Evolutionary conservation across 2,797 vertebrate genomes (phyloP), one percentile per base, ranked within the genome.

Genomic region (Smutsia gigantea): DNA sequence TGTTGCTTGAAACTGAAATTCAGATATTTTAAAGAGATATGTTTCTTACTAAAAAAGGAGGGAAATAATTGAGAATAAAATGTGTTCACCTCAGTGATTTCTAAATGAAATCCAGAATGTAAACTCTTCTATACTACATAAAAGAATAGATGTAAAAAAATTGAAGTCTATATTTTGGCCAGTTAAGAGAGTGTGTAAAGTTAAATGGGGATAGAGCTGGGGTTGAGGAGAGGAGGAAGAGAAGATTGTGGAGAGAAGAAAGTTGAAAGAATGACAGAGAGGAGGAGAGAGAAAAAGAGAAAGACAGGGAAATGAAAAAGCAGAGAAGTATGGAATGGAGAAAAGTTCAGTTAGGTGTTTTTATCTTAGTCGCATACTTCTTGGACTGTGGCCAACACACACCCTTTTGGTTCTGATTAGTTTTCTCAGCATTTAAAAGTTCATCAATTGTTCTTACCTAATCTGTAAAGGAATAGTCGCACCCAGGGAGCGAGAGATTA

Each of bases 361-460:
- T 96, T 91, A 91, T 95, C 57, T 34, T 74, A 39, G 59, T 72
- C 11, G 42, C 49, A 46, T 37, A 72, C 91, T 97, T 95, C 55
- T 93, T 87, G 93, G 86, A 25, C 46, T 12, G 7, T 17, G 82
- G 83, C 92, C 74, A 84, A 42, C 51, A 72, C 25, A 72, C n/a
- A 49, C 34, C 39, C 55, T 93, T 94, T 84, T 29, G 39, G 49
- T 83, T 95, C 59, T 91, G 91, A 94, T 94, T 95, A 89, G 79
- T 90, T 96, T 96, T 97, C 95, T 96, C 86, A 91, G 69, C 84
- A 95, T 97, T 97, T 95, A 94, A 98, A 95, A 96, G 59, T 86
- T 91, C 88, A 97, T 97, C 93, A 55, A 61, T 88, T 91, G 93
- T 87, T 97, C 95, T 96, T 97, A 96, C 93, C 96, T 98, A 97